phyloP scores from a whole-genome alignment of 2,888 invertebrate genomes.

The Nebria salina region DNA sequence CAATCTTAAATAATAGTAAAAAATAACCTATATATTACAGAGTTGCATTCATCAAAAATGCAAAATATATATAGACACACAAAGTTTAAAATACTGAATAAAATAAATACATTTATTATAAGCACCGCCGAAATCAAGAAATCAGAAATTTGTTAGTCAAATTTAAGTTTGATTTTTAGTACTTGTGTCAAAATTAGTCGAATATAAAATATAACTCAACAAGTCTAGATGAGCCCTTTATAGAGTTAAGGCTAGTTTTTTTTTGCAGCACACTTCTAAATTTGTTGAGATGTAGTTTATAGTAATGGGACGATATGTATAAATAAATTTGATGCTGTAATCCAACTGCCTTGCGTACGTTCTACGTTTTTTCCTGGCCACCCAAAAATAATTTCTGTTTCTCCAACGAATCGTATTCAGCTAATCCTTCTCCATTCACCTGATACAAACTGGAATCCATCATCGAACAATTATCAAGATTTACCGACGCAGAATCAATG shows the following conservation, averaged over 20 bases:
- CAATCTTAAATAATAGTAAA: constrained; percentile 12
- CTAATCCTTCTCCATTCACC: constrained; percentile 65
- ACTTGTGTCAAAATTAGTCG: constrained; percentile 10
- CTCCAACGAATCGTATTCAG: constrained; percentile 69
- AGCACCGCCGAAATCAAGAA: constrained; percentile 36
- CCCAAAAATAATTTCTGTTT: constrained; percentile 14
- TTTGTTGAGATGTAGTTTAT: neutral
- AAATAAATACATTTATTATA: neutral
- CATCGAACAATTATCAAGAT: constrained; percentile 57
- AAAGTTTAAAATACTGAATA: constrained; percentile 30
- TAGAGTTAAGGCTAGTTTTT: no score
- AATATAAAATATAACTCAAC: neutral
- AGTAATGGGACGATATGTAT: constrained; percentile 4
- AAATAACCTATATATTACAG: constrained; percentile 22
- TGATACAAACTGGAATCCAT: constrained; percentile 62
- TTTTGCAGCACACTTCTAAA: no score
- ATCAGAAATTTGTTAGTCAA: constrained; percentile 41
- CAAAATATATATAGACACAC: neutral
- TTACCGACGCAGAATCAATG: constrained; percentile 66
- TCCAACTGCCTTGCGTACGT: constrained; percentile 27
- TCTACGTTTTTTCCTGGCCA: constrained; percentile 17
- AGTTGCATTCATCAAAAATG: constrained; percentile 22
- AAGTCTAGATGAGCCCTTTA: neutral
- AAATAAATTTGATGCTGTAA: constrained; percentile 10
- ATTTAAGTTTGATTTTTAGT: constrained; percentile 35